phyloP scores from a whole-genome alignment of 1,140 invertebrate species.

The Bombus confusus region DNA sequence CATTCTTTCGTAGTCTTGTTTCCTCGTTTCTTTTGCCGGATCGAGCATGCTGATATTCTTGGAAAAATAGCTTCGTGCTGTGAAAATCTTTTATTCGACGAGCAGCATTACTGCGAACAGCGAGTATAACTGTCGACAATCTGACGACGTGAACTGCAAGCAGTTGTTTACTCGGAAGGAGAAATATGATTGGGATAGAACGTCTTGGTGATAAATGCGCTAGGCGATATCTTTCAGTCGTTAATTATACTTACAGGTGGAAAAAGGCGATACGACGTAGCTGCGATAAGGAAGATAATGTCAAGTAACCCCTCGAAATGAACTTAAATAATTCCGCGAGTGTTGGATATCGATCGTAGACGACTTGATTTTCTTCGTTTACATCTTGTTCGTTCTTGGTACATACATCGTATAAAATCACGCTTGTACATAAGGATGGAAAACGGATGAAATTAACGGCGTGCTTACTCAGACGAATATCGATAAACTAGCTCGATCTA shows the following conservation, averaged over 20 bases:
- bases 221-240: background rate
- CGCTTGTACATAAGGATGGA: background rate
- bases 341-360: background rate
- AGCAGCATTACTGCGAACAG: background rate
- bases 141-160: background rate
- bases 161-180: conserved; percentile 16
- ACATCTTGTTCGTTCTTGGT: background rate
- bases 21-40: background rate
- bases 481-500: conserved; percentile 30
- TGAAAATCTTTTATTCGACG: conserved; percentile 44
- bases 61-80: conserved; percentile 17
- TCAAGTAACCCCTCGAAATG: background rate
- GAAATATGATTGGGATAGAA: conserved; percentile 9
- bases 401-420: background rate
- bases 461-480: conserved; percentile 11
- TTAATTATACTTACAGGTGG: conserved; percentile 14
- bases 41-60: conserved; percentile 30
- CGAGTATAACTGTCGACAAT: conserved; percentile 25
- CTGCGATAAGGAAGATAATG: background rate
- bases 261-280: background rate
- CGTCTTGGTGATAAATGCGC: conserved; percentile 24
- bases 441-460: conserved; percentile 32
- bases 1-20: background rate
- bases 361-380: background rate
- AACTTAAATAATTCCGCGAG: background rate